Evolutionary conservation across 2,113 vertebrate species (phyloP).

Genomic region (Mixornis gularis): DNA sequence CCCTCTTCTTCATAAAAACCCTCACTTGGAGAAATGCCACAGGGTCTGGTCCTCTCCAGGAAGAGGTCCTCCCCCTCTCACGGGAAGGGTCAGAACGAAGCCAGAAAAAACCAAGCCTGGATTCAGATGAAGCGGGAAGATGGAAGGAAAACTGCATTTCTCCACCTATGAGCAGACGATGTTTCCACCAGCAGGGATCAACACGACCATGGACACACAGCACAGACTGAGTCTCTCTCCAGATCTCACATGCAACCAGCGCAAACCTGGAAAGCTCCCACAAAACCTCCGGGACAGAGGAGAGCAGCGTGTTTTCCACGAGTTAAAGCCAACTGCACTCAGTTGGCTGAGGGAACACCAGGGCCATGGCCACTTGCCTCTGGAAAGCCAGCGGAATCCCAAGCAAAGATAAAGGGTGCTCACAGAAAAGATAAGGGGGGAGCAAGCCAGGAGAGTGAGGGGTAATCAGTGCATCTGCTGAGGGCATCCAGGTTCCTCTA

Average conservation of each 20-base stretch:
- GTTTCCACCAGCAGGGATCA: rapidly evolving
- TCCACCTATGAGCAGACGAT: not conserved
- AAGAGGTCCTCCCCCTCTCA: not conserved
- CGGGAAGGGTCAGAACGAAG: rapidly evolving
- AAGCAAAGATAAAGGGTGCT: not conserved
- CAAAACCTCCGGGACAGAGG: rapidly evolving
- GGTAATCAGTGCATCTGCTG: not conserved
- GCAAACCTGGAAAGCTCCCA: not conserved
- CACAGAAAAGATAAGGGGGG: not conserved
- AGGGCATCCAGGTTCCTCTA: not conserved
- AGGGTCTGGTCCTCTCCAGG: not conserved
- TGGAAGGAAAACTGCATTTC: not conserved
- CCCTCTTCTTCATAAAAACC: not conserved
- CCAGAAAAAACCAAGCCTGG: not conserved
- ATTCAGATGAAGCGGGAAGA: rapidly evolving
- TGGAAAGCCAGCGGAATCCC: not conserved
- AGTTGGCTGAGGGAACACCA: not conserved
- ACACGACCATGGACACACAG: rapidly evolving
- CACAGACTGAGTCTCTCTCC: not conserved
- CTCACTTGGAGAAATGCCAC: not conserved
- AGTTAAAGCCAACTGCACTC: not conserved
- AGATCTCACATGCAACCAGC: not conserved
- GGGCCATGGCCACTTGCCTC: not conserved
- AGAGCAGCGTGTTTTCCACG: not conserved
- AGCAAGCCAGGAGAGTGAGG: not conserved